Conservation (phyloP, 2,113 vertebrate species). For the Atractosteus spatula region DNA sequence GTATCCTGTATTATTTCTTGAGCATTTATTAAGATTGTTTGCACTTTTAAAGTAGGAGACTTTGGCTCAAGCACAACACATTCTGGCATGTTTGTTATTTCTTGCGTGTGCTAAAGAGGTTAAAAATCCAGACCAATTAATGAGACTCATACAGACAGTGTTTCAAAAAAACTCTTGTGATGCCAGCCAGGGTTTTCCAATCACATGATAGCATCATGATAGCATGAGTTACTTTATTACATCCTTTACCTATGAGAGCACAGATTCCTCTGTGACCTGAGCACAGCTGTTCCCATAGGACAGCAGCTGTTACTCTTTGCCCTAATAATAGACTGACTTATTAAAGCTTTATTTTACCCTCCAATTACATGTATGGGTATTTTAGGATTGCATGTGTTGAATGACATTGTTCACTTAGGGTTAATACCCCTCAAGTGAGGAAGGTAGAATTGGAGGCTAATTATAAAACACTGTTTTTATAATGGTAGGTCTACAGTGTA, state of each 20-base stretch:
- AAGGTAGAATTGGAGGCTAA: too few species aligned
- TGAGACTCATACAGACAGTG: not conserved
- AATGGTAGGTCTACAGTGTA: too few species aligned
- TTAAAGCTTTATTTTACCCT: not conserved
- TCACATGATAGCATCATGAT: slow-evolving; percentile 1
- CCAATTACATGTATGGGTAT: not conserved
- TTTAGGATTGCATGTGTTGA: not conserved
- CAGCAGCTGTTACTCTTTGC: slow-evolving; percentile 9
- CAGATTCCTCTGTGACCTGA: not conserved
- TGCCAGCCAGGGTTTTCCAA: not conserved
- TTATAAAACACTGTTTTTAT: too few species aligned
- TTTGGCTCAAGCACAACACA: too few species aligned
- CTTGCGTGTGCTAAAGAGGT: too few species aligned
- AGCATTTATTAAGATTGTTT: too few species aligned
- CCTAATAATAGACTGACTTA: slow-evolving; percentile 8
- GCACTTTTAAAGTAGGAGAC: too few species aligned
- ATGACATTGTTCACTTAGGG: not conserved
- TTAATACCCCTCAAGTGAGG: too few species aligned
- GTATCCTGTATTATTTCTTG: too few species aligned
- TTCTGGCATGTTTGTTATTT: too few species aligned
- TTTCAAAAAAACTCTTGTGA: not conserved
- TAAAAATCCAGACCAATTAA: not conserved
- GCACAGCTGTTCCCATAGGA: slow-evolving; percentile 6
- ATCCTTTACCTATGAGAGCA: not conserved
- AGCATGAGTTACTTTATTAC: not conserved